phyloP scores from a whole-genome alignment of 2,888 invertebrate species.

The Drosophila pegasa region DNA sequence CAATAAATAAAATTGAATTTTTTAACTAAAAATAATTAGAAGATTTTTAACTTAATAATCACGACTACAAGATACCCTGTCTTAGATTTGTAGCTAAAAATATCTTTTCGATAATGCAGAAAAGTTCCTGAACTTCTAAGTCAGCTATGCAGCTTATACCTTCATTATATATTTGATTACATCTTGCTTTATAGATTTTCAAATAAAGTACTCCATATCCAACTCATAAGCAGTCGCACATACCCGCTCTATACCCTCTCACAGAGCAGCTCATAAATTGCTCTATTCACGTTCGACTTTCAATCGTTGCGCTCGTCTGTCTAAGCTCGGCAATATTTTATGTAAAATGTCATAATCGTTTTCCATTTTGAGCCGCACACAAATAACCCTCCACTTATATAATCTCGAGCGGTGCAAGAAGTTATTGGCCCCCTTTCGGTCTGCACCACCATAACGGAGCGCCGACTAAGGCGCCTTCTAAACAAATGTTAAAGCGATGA shows the following conservation, averaged over 20 bases:
- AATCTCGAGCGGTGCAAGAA: conserved; percentile 51
- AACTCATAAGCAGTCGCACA: background rate
- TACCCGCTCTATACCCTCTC: background rate
- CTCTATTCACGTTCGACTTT: background rate
- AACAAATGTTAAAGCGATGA: conserved; percentile 46
- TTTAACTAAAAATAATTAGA: conserved; percentile 1
- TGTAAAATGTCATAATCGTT: conserved; percentile 42
- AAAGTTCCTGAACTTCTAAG: background rate
- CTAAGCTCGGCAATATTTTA: conserved; percentile 27
- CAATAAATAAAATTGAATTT: conserved; percentile 40
- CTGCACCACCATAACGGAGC: conserved; percentile 2
- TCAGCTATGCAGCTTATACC: background rate
- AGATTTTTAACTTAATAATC: background rate
- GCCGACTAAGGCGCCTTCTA: conserved; percentile 22
- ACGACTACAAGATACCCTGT: background rate
- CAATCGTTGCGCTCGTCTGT: conserved; percentile 3
- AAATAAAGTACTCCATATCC: background rate
- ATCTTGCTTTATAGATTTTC: background rate
- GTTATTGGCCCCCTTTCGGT: conserved; percentile 49
- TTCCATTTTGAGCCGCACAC: conserved; percentile 15
- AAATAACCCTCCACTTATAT: conserved; percentile 51
- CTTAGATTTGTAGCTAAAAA: background rate
- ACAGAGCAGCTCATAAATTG: background rate
- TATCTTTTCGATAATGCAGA: background rate
- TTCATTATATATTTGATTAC: too few species aligned